Evolutionary conservation across 2,797 vertebrate species (phyloP).

Genomic region (Neosalanx taihuensis): DNA sequence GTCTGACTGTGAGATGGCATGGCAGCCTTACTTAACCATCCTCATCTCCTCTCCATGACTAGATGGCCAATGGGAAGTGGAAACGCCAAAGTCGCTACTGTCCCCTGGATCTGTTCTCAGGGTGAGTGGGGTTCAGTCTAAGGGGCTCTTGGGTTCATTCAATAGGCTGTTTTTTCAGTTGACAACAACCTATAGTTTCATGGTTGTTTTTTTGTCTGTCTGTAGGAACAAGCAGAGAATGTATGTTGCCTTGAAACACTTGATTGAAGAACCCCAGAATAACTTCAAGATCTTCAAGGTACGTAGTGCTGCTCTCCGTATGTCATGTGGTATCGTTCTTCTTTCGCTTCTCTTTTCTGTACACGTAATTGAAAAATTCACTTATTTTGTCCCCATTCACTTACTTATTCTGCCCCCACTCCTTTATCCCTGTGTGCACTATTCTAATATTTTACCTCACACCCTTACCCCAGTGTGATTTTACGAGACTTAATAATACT

Average conservation of each 20-base stretch:
- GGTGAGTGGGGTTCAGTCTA: constrained; percentile 71
- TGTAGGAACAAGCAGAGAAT: constrained; percentile 93
- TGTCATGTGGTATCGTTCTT: background rate
- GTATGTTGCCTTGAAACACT: constrained; percentile 93
- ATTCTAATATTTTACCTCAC: no score
- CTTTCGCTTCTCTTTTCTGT: no score
- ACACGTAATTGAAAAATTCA: no score
- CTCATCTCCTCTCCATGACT: constrained; percentile 33
- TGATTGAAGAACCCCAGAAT: constrained; percentile 96
- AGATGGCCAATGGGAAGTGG: constrained; percentile 95
- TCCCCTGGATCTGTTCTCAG: constrained; percentile 96
- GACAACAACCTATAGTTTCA: background rate
- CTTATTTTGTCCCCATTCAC: no score
- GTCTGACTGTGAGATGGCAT: background rate
- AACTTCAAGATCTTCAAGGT: constrained; percentile 99
- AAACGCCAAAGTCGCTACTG: constrained; percentile 93
- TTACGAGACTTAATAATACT: no score
- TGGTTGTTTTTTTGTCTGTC: background rate
- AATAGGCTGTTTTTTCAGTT: background rate
- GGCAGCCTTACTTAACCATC: background rate
- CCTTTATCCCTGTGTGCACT: no score
- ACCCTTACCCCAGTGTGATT: no score
- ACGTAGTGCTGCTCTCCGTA: constrained; percentile 34
- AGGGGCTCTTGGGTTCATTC: background rate
- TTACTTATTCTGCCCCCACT: no score